Base-by-base conservation (phyloP, 2,888 invertebrate genomes). In the Rapana venosa region DNA sequence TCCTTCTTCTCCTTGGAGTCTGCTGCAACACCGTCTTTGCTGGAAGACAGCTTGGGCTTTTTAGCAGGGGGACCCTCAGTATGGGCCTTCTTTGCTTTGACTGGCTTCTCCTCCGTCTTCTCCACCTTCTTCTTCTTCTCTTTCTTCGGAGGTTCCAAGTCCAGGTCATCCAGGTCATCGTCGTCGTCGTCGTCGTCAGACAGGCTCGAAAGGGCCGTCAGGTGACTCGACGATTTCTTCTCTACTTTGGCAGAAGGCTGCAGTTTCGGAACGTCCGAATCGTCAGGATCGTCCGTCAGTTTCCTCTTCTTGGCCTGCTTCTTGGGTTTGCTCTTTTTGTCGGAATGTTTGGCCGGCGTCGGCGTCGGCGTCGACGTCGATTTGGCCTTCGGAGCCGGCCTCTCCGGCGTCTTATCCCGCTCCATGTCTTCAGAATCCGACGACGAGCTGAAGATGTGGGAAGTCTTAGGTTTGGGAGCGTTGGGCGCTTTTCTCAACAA, bases 391-490 rank as follows among this genome's bases (percentile, higher is more conserved):
- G 56, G 56, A 2, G 90, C 85, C 0, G 90, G 89, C 8, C 89
- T 87, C 32, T 90, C 89, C 0, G 85, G 91, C 32, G 91, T 91
- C 32, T 88, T 92, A n/a, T 91, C 91, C 77, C 81, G 90, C n/a
- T 89, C 90, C 85, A 61, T 88, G 66, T 91, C 92, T 47, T 93
- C 93, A 5, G 91, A 90, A 26, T 92, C 92, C 13, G 93, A 93
- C 17, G 93, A 93, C 20, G 93, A 93, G 66, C 92, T 91, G 61
- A 92, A 92, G 79, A 92, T 92, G 89, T 70, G 74, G 11, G 89
- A 36, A 56, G 84, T 70, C 17, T 89, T 89, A 0, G 36, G 70
- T n/a, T 89, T 89, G 6, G 90, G 58, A 15, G 85, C 84, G 17
- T 56, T 84, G 47, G 35, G 70, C 61, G 30, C 89, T 90, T 79